Evolutionary conservation across 2,113 vertebrate genomes (phyloP).

Genomic region (Cochlearius cochlearius): DNA sequence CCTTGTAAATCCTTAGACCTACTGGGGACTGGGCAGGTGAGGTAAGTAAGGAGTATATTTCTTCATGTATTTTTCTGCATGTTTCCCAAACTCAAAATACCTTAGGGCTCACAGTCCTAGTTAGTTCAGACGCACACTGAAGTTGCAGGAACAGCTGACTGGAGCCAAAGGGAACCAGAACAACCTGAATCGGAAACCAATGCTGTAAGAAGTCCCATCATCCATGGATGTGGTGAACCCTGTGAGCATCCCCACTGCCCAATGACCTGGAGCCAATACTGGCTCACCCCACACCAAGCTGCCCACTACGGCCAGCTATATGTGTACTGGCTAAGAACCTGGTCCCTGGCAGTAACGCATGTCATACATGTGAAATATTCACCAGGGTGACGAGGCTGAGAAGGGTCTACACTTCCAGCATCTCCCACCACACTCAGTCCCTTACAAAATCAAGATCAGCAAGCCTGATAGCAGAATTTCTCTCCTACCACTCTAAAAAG

Average conservation of each 20-base stretch:
- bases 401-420: background rate
- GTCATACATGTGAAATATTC: background rate
- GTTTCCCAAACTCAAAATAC: background rate
- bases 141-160: background rate
- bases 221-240: background rate
- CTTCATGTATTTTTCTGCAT: background rate
- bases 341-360: background rate
- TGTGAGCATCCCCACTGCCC: background rate
- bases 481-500: background rate
- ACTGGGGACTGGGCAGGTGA: background rate
- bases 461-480: background rate
- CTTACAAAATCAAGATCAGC: background rate
- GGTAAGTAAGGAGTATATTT: background rate
- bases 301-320: background rate
- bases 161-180: background rate
- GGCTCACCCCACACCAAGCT: background rate
- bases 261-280: background rate
- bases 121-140: background rate
- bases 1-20: conserved; percentile 29
- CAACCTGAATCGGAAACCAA: background rate
- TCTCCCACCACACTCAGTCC: background rate
- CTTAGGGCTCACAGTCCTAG: background rate
- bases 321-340: background rate
- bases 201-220: background rate
- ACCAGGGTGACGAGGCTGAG: background rate